Percentiles rank a stretch among this genome's conserved stretches.
Evolutionary conservation across 2,888 invertebrate species (phyloP).

Genomic region (Germaria angustata): DNA sequence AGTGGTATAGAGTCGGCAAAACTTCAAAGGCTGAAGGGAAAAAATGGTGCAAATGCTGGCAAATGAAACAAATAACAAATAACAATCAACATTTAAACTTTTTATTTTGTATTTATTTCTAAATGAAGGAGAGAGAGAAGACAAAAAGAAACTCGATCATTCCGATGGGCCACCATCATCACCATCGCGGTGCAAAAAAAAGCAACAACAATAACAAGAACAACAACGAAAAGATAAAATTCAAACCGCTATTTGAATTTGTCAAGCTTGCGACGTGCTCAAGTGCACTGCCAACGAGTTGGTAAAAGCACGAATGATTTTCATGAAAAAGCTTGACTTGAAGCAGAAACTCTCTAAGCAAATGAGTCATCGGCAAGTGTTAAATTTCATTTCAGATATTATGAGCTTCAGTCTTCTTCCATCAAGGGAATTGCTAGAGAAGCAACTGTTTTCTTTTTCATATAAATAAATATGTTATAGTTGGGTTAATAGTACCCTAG

Average conservation of each 20-base stretch:
- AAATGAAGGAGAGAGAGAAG: conserved; percentile 43
- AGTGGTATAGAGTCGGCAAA: conserved; percentile 43
- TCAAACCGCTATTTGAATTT: conserved; percentile 67
- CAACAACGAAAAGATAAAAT: conserved; percentile 9
- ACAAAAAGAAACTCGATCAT: background rate
- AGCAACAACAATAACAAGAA: no score
- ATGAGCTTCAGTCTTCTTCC: conserved; percentile 5
- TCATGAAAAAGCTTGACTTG: conserved; percentile 21
- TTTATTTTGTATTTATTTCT: conserved; percentile 43
- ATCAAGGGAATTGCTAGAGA: conserved; percentile 4
- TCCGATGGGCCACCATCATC: conserved; percentile 56
- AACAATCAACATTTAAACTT: conserved; percentile 60
- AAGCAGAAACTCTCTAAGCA: conserved; percentile 45
- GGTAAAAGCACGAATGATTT: conserved; percentile 2
- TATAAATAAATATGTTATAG: background rate
- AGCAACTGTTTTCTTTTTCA: conserved; percentile 28
- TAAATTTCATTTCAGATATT: conserved; percentile 3
- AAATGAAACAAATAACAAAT: conserved; percentile 61
- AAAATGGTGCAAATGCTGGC: conserved; percentile 61
- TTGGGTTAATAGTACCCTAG: background rate
- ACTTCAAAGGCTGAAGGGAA: conserved; percentile 53
- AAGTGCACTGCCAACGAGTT: conserved; percentile 52
- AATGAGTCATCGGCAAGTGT: conserved; percentile 54
- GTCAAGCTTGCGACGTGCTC: conserved; percentile 67
- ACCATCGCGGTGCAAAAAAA: conserved; percentile 9